These are phyloP conservation scores for Dryoscopus gambensis DNA, from an alignment of 2,113 vertebrate species.

Conservation along the genomic window DNA sequence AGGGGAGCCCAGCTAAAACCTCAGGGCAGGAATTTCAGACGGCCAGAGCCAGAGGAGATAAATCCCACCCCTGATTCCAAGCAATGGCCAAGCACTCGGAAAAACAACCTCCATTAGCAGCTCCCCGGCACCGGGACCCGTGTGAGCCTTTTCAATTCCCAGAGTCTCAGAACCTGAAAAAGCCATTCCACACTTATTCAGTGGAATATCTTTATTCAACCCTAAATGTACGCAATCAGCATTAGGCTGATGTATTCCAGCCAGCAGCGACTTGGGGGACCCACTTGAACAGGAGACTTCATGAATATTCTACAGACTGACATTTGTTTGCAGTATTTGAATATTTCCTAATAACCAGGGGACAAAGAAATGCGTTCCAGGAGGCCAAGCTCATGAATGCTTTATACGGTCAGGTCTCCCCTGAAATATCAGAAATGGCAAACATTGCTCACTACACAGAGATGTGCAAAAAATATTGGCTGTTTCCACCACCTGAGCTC, in stretches of 20 bases:
- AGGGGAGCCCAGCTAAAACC: neutral
- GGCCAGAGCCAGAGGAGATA: neutral
- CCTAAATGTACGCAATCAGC: constrained; percentile 43
- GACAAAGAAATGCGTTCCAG: neutral
- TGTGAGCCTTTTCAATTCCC: neutral
- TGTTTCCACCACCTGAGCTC: neutral
- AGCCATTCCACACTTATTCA: neutral
- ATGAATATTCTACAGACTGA: constrained; percentile 59
- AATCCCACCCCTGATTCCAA: neutral
- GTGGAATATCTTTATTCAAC: constrained; percentile 42
- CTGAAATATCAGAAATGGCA: constrained; percentile 14
- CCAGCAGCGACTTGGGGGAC: constrained; percentile 49
- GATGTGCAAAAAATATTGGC: neutral
- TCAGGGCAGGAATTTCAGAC: neutral
- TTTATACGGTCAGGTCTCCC: constrained; percentile 43
- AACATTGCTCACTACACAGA: neutral
- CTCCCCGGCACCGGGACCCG: neutral
- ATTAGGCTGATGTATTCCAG: constrained; percentile 52
- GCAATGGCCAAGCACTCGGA: neutral
- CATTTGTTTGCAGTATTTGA: constrained; percentile 53
- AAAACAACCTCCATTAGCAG: neutral
- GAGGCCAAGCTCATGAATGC: constrained; percentile 52
- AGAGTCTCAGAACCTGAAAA: neutral
- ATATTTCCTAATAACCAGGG: constrained; percentile 52
- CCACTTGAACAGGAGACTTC: constrained; percentile 19